Percentiles rank a stretch among this genome's conserved stretches.
These are phyloP conservation scores for Calameuta idolon DNA, from an alignment of 2,888 invertebrate species.

Conservation along the genomic window DNA sequence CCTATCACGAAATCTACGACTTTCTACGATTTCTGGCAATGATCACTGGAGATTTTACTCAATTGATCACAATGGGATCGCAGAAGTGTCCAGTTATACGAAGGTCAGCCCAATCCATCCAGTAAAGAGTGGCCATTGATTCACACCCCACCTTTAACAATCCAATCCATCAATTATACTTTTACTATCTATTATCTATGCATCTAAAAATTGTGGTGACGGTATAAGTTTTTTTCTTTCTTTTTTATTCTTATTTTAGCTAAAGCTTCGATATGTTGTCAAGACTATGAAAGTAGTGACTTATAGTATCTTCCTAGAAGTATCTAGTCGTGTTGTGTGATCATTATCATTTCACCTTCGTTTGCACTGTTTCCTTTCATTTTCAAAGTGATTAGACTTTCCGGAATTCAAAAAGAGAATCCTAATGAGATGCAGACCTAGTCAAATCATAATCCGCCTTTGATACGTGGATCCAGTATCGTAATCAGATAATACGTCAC, in stretches of 20 bases:
- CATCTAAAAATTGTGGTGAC: constrained; percentile 51
- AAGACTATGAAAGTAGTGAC: constrained; percentile 37
- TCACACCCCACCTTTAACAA: constrained; percentile 11
- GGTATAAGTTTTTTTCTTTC: constrained; percentile 38
- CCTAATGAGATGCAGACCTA: not conserved
- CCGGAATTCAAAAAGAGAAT: not conserved
- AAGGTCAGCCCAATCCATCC: constrained; percentile 25
- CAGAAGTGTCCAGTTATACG: constrained; percentile 13
- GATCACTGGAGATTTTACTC: not conserved
- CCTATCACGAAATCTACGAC: not conserved
- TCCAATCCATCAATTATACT: constrained; percentile 28
- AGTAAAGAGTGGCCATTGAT: constrained; percentile 12
- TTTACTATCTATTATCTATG: constrained; percentile 35
- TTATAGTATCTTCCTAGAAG: constrained; percentile 28
- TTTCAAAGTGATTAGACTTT: constrained; percentile 1
- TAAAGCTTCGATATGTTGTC: constrained; percentile 40
- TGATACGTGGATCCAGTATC: not conserved
- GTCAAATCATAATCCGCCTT: not conserved
- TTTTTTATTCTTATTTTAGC: constrained; percentile 27
- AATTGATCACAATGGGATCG: not conserved
- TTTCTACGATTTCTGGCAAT: not conserved
- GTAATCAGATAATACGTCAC: not conserved
- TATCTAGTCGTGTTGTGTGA: constrained; percentile 31
- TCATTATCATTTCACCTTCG: not conserved
- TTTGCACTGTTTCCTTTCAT: not conserved